Evolutionary conservation across 2,797 vertebrate genomes (phyloP).

Genomic region (Sphenopsis melanotis): DNA sequence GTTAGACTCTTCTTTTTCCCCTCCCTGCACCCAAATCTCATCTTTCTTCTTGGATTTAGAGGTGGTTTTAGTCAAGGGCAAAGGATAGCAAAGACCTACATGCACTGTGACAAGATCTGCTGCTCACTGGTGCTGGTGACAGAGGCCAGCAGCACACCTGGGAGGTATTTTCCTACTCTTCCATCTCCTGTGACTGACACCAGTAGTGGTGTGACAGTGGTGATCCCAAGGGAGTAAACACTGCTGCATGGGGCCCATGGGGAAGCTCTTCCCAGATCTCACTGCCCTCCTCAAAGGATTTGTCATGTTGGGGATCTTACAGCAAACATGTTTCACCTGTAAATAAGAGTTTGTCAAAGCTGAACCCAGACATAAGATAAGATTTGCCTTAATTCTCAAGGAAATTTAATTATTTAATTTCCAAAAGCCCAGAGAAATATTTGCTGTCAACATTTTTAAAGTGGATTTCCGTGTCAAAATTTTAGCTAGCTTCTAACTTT

Average conservation of each 20-base stretch:
- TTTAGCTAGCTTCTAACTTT: not conserved
- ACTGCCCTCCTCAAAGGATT: not conserved
- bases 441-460: not conserved
- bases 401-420: not conserved
- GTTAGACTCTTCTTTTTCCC: not conserved
- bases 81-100: not conserved
- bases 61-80: not conserved
- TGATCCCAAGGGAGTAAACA: not conserved
- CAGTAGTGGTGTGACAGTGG: not conserved
- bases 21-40: not conserved
- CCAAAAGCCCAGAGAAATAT: not conserved
- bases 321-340: not conserved
- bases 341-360: not conserved
- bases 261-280: not conserved
- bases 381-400: not conserved
- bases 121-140: not conserved
- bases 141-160: not conserved
- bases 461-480: not conserved
- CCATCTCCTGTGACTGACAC: not conserved
- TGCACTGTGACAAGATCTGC: not conserved
- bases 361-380: not conserved
- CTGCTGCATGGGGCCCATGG: fast-evolving
- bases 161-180: not conserved
- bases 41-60: not conserved
- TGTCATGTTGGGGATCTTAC: fast-evolving